Evolutionary conservation across 2,888 invertebrate species (phyloP), one percentile per base, ranked within the genome.

Genomic region (Esperia sulphurella): DNA sequence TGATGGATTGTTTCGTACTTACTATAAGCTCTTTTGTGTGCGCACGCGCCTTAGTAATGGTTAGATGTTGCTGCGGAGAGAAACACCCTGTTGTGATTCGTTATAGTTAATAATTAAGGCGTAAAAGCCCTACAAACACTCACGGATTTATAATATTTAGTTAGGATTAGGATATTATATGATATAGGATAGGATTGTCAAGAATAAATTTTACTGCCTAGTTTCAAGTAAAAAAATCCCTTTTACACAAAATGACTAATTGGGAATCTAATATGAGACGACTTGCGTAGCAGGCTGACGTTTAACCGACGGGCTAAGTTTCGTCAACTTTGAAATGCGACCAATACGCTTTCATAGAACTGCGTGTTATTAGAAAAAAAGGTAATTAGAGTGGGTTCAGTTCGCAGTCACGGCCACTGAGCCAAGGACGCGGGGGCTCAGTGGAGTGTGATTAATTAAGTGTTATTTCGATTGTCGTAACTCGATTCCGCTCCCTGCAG

Each of bases 1-100:
- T 72, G 77, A 78, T 83, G 84, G 80, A 78, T 83, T 84, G 80
- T 81, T 83, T 79, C 71, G 71, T 74, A 70, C 68, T 63, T 61
- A 64, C 61, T 59, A 59, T n/a, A 6, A 35, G 5, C n/a, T 6
- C 2, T 62, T 62, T 63, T 50, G 53, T 61, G 56, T 57, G 58
- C 59, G 54, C 63, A 59, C 14, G 29, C 55, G 61, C 57, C 59
- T 59, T 53, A 57, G 60, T 66, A 66, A 66, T 66, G 63, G 65
- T 62, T 57, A 62, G 64, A 60, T 62, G 53, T 58, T 52, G 57
- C 56, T 10, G 7, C 9, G 21, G 21, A 2, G 21, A 5, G 5
- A n/a, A n/a, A n/a, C n/a, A n/a, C n/a, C 21, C 21, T 21, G 21
- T 21, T 2, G 5, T 21, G 21, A 21, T 21, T 21, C 21, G 21